A percentile compares a stretch with the other conserved stretches of the same genome.
Evolutionary conservation across 2,113 vertebrate species (phyloP).

Genomic region (Aptenodytes patagonicus): DNA sequence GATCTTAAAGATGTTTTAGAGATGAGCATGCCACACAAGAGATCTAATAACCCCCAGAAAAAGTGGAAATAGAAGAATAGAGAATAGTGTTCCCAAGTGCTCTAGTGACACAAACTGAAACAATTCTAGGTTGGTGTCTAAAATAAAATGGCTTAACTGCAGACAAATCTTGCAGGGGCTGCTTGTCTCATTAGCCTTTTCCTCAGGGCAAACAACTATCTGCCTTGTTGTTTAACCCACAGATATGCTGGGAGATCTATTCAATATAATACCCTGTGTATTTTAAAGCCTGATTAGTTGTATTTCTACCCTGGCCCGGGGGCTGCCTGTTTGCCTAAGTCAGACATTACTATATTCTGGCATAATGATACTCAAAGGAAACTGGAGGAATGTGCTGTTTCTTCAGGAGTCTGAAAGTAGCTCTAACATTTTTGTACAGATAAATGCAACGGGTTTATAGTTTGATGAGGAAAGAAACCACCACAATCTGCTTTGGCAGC

Average conservation of each 20-base stretch:
- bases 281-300: not conserved
- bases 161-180: not conserved
- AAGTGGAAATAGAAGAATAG: not conserved
- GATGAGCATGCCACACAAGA: not conserved
- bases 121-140: not conserved
- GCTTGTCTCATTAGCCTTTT: not conserved
- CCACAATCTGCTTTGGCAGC: constrained; percentile 45
- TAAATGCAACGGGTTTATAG: constrained; percentile 18
- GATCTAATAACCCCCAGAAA: not conserved
- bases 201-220: not conserved
- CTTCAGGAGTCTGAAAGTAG: not conserved
- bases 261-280: not conserved
- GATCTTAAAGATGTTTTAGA: not conserved
- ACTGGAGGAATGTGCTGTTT: not conserved
- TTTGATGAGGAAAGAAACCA: constrained; percentile 29
- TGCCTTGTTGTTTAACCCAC: not conserved
- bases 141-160: not conserved
- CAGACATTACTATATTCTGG: not conserved
- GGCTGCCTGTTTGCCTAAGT: not conserved
- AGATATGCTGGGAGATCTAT: not conserved
- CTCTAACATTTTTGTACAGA: constrained; percentile 2
- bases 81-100: not conserved
- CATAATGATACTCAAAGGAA: not conserved
- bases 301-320: not conserved
- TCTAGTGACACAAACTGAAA: not conserved